Evolutionary conservation across 2,888 invertebrate species (phyloP).

Genomic region (Lottia scabra): DNA sequence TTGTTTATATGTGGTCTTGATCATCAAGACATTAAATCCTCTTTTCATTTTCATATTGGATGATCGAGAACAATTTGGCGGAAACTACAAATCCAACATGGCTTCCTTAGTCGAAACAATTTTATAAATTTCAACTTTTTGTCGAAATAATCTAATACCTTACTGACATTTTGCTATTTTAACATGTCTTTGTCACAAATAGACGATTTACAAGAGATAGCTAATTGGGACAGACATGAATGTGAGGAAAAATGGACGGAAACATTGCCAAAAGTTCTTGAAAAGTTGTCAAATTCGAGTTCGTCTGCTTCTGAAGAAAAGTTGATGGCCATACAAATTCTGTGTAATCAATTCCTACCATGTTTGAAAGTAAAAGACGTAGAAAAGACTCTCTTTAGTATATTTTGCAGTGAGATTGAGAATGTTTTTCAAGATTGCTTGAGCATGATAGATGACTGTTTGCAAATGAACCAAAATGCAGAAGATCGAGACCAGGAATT

Average conservation of each 20-base stretch:
- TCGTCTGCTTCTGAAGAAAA: neutral
- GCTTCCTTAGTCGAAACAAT: no score
- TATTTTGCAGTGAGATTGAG: slow-evolving; percentile 24
- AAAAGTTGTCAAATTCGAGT: neutral
- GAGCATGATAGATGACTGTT: neutral
- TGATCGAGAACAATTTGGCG: no score
- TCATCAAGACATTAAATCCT: no score
- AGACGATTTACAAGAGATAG: slow-evolving; percentile 53
- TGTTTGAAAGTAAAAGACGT: slow-evolving; percentile 42
- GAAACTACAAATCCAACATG: no score
- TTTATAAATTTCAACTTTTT: no score
- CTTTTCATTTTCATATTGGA: no score
- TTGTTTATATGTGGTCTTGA: no score
- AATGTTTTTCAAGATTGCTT: neutral
- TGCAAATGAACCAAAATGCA: neutral
- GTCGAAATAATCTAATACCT: no score
- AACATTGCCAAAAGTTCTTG: slow-evolving; percentile 54
- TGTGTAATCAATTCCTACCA: slow-evolving; percentile 55
- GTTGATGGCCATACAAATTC: slow-evolving; percentile 28
- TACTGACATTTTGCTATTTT: no score
- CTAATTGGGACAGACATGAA: slow-evolving; percentile 47
- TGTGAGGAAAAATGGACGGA: slow-evolving; percentile 46
- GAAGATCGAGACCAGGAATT: neutral
- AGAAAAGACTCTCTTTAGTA: slow-evolving; percentile 44
- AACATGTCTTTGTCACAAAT: slow-evolving; percentile 29